These are phyloP conservation scores for Perizoma affinitatum DNA, from an alignment of 2,888 invertebrate species.

Conservation along the genomic window DNA sequence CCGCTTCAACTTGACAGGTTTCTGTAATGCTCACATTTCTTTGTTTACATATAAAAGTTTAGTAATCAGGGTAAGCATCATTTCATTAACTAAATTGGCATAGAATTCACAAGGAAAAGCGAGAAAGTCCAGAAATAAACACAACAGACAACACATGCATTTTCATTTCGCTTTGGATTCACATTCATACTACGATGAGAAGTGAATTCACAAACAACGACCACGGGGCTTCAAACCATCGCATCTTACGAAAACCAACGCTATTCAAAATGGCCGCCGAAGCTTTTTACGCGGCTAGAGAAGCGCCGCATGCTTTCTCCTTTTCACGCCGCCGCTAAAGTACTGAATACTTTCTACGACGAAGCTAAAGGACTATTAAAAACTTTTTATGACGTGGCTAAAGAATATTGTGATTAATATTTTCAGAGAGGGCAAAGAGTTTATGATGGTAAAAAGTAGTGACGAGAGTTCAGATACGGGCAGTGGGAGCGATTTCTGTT, in stretches of 20 bases:
- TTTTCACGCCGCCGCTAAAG: too few relatives aligned
- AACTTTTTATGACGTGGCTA: slow-evolving; percentile 25
- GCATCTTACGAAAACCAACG: not conserved
- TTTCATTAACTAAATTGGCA: too few relatives aligned
- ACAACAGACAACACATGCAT: too few relatives aligned
- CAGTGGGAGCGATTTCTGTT: slow-evolving; percentile 69
- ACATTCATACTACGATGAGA: too few relatives aligned
- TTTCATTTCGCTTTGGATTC: too few relatives aligned
- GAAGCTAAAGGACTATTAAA: slow-evolving; percentile 9
- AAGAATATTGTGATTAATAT: slow-evolving; percentile 51
- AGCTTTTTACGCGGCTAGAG: slow-evolving; percentile 27
- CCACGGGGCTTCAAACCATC: slow-evolving; percentile 44
- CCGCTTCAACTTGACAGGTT: too few relatives aligned
- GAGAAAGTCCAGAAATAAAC: too few relatives aligned
- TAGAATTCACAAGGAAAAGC: too few relatives aligned
- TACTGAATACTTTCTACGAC: too few relatives aligned
- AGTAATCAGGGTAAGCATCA: too few relatives aligned
- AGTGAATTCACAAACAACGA: slow-evolving; percentile 12
- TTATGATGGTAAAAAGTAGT: slow-evolving; percentile 73
- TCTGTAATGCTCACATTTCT: too few relatives aligned
- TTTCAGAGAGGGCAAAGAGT: slow-evolving; percentile 76
- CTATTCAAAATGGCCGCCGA: slow-evolving; percentile 31
- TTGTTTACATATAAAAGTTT: too few relatives aligned
- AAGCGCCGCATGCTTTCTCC: not conserved
- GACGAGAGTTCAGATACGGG: slow-evolving; percentile 66